Base-by-base conservation (phyloP, 2,113 vertebrate species). In the Platichthys stellatus region DNA sequence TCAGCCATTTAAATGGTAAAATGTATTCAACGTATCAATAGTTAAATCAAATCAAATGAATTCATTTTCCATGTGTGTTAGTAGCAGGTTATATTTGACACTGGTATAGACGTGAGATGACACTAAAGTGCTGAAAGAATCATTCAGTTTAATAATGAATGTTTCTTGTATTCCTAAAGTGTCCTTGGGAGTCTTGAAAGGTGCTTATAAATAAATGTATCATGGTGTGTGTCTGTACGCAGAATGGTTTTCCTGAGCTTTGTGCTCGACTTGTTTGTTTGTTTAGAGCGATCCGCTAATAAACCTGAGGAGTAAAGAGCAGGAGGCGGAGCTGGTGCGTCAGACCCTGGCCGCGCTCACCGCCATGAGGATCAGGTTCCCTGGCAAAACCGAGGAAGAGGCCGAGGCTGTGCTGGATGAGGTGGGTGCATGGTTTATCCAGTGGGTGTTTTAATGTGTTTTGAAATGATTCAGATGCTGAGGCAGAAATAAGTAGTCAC, bases 351-450 rank as follows among this genome's bases (percentile, higher is more conserved):
- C 94, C 49, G 93, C 95, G 23, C 96, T 99, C 78, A 96, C 91
- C 65, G 96, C 97, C 75, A 97, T 99, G 97, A 96, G 94, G 91
- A 96, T 99, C 82, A 95, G 95, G 72, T 97, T 97, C 88, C 97
- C 97, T 11, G 97, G 98, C 56, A 99, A 99, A 94, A 96, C 94
- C 14, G 96, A 97, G 47, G 96, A 98, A 82, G 97, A 99, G 85
- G 96, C 96, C 0, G 95, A 97, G 86, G 92, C 96, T 45, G 93
- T 98, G 81, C 91, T 99, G 86, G 96, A 98, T 85, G 96, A 98
- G 89, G 98, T 99, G 86, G 93, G 97, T 95, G 85, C 45, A 68
- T 5, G 5, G 15, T 69, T 49, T 59, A 43, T 11, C 4, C 47
- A 23, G 1, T 68, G 40, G 8, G 26, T 24, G 57, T 24, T 57